Evolutionary conservation across 1,140 invertebrate species (phyloP).

Genomic region (Acyrthosiphon pisum): DNA sequence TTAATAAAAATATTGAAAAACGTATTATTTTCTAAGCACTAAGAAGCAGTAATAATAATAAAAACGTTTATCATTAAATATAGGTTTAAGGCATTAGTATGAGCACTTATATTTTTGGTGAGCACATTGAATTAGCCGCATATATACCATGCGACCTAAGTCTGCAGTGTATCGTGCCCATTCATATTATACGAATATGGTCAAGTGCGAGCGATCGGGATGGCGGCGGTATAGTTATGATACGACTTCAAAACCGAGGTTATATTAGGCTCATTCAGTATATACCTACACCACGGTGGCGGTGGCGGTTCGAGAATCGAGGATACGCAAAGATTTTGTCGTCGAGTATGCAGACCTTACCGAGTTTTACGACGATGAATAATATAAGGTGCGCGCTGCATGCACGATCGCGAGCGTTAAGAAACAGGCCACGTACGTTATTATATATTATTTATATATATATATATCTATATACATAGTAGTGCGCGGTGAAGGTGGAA

Average conservation of each 20-base stretch:
- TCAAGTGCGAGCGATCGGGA: not conserved
- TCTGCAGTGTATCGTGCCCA: too few relatives aligned
- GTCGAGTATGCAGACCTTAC: not conserved
- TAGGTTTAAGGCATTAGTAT: too few relatives aligned
- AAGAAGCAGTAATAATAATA: too few relatives aligned
- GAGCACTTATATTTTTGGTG: too few relatives aligned
- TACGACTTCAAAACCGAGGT: not conserved
- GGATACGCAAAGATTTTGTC: not conserved
- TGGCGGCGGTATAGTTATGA: not conserved
- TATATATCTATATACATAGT: not conserved
- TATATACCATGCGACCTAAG: too few relatives aligned
- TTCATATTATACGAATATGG: not conserved
- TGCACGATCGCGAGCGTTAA: not conserved
- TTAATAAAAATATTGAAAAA: too few relatives aligned
- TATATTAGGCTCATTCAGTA: not conserved
- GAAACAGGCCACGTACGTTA: slow-evolving; percentile 22
- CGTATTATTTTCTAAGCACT: too few relatives aligned
- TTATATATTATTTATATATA: not conserved
- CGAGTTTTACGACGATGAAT: not conserved
- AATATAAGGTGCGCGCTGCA: not conserved
- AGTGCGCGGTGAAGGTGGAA: not conserved
- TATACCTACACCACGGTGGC: not conserved
- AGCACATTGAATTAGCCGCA: too few relatives aligned
- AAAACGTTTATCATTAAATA: too few relatives aligned
- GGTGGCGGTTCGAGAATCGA: slow-evolving; percentile 6